Base-by-base conservation (phyloP, 2,113 vertebrate species). In the Acinonyx jubatus region DNA sequence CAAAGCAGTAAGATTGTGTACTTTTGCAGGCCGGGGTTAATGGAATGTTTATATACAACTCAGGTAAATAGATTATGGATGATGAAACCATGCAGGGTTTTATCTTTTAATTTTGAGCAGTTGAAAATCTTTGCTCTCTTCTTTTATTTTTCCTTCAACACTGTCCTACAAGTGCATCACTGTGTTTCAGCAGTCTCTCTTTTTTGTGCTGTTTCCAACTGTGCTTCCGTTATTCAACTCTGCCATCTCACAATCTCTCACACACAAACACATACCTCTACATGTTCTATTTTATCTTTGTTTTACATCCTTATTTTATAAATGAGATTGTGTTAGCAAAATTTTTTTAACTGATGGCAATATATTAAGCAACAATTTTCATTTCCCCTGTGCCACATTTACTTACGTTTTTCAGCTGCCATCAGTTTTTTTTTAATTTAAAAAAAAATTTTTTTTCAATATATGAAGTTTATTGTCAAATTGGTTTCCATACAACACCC, bases 1-100 rank as follows among this genome's bases (percentile, higher is more conserved):
- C 97, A 98, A 98, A 99, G 94, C 98, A 98, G 98, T 98, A 98
- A 97, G 98, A 98, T 98, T 98, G 96, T 98, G 96, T 98, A 98
- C 98, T 99, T 98, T 98, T 98, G 98, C 96, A 99, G 97, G 98
- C 91, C 97, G 97, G 93, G 97, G 94, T 98, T 95, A 98, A 98
- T 98, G 96, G 98, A 99, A 98, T 98, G 97, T 98, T 98, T 98
- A 98, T 96, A 98, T 98, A 98, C 96, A 97, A 65, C 93, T 98
- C 91, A 98, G 96, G 25, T 14, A 98, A 98, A 98, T 95, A 98
- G 98, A 83, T 98, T 95, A 97, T 97, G 97, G 81, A 91, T 97
- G 97, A 98, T 96, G 96, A 97, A 98, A 80, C 97, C 97, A 97
- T 93, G 97, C 31, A 0, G 97, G 98, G 96, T 98, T 99, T 71